Base-by-base conservation (phyloP, 2,113 vertebrate genomes). In the Cochlearius cochlearius region DNA sequence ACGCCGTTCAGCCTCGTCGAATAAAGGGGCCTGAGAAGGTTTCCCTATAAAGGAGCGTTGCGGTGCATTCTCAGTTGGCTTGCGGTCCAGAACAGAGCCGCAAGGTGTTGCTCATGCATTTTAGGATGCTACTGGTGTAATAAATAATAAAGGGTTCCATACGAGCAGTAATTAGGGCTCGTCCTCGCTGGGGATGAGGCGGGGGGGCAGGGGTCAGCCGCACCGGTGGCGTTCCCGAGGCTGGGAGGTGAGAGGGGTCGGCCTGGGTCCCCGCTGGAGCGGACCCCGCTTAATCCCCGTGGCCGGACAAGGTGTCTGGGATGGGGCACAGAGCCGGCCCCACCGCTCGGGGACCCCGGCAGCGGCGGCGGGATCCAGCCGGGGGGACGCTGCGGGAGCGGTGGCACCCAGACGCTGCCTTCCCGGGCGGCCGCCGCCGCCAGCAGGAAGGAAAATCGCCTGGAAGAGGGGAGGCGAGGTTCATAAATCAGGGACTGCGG, bases 291-390 rank as follows among this genome's bases (percentile, higher is more conserved):
- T 20, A 3, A 15, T 19, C 76, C 59, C 19, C 1, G 14, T 1
- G 18, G 13, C 26, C 0, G 1, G 68, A 15, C 9, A 2, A 11
- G 0, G 12, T 2, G 12, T 4, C 14, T 4, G 36, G 63, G 77
- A 21, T 1, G 3, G 8, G 16, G 81, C 20, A 3, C 3, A 5
- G 63, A 56, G 45, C 53, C 29, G 10, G 50, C 12, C 4, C n/a
- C 5, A 58, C n/a, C 9, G 66, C 52, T 15, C 3, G 4, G 60
- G 62, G 77, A 38, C 13, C 15, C 39, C 3, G 47, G 15, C 7
- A 71, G n/a, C 62, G 41, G 53, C 0, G 58, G 39, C 2, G 3
- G 55, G 38, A n/a, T 26, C 10, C 50, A 0, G 15, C 4, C 2
- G 7, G 11, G 39, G 17, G 16, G 36, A 27, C 22, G 38, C 58